Base-by-base conservation (phyloP, 1,140 invertebrate species). In the Formica exsecta region DNA sequence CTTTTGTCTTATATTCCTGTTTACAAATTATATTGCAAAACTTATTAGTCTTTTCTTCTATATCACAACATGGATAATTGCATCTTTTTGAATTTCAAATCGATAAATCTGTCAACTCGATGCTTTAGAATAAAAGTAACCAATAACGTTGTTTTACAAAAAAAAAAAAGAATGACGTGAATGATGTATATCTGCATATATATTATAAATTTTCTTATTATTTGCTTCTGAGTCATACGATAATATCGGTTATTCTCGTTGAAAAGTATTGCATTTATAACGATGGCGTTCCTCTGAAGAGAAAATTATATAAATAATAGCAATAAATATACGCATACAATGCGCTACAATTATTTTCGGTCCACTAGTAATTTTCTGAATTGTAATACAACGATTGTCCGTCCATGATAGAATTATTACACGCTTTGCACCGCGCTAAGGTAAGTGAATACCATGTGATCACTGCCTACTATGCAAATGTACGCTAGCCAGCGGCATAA, bases 381-480 rank as follows among this genome's bases (percentile, higher is more conserved):
- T 73, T 73, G 79, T 62, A 80, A 41, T 71, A 36, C 19, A 38
- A 38, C 11, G 41, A 73, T 19, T 81, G 59, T 81, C 48, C 41
- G 64, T 6, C 29, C 79, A 32, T 59, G 25, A 81, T n/a, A 41
- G 25, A 74, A 73, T 62, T 83, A 83, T 74, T 83, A 74, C 38
- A 83, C 25, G 66, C 51, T 80, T 36, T 80, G 16, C 76, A 8
- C 76, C 61, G 25, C 54, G 19, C n/a, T 36, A 73, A 73, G 25
- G 19, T 61, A 74, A 83, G 66, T 38, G 79, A 83, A 83, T 74
- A 62, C 4, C 62, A 59, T 83, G 54, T 74, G 38, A 83, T 74
- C 79, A 83, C 19, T 59, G 38, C 13, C 59, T n/a, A 57, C 54
- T 81, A 83, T 74, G 68, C 79, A 83, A 83, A 83, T 81, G 79